phyloP scores from a whole-genome alignment of 1,140 invertebrate species.

The Caligus rogercresseyi region DNA sequence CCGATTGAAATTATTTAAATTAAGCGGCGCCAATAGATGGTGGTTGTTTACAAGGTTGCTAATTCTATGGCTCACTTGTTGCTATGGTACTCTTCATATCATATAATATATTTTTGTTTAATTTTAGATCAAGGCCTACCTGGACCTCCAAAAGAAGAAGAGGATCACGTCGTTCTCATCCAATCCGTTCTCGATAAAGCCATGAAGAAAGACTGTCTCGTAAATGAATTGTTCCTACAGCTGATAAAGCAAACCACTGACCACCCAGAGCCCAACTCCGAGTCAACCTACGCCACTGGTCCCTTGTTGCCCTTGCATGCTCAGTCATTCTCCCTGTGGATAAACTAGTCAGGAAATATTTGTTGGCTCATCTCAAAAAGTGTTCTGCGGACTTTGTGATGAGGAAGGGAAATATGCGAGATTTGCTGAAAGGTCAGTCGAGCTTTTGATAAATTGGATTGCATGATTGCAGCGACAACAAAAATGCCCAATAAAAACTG shows the following conservation, averaged over 20 bases:
- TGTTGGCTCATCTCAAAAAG: slow-evolving; percentile 73
- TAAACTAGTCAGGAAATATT: slow-evolving; percentile 60
- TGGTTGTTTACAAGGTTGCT: too few species aligned
- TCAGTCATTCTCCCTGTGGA: slow-evolving; percentile 69
- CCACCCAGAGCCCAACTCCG: slow-evolving; percentile 71
- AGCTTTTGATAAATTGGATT: too few species aligned
- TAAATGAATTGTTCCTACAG: slow-evolving; percentile 80
- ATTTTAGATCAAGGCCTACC: background rate
- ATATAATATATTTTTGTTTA: background rate
- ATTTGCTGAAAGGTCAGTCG: slow-evolving; percentile 65
- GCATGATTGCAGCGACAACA: too few species aligned
- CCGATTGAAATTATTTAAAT: too few species aligned
- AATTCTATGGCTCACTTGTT: too few species aligned
- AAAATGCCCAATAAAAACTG: background rate
- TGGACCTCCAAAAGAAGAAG: slow-evolving; percentile 37
- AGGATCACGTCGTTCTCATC: slow-evolving; percentile 68
- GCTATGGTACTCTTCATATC: too few species aligned
- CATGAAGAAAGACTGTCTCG: slow-evolving; percentile 64
- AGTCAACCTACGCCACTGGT: slow-evolving; percentile 77
- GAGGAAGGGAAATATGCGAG: slow-evolving; percentile 87
- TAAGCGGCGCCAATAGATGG: too few species aligned
- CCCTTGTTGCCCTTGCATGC: slow-evolving; percentile 65
- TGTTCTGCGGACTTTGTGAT: slow-evolving; percentile 71
- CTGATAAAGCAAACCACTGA: slow-evolving; percentile 53
- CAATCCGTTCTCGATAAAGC: slow-evolving; percentile 74